Evolutionary conservation across 2,113 vertebrate genomes (phyloP).

Genomic region (Macrotus californicus): DNA sequence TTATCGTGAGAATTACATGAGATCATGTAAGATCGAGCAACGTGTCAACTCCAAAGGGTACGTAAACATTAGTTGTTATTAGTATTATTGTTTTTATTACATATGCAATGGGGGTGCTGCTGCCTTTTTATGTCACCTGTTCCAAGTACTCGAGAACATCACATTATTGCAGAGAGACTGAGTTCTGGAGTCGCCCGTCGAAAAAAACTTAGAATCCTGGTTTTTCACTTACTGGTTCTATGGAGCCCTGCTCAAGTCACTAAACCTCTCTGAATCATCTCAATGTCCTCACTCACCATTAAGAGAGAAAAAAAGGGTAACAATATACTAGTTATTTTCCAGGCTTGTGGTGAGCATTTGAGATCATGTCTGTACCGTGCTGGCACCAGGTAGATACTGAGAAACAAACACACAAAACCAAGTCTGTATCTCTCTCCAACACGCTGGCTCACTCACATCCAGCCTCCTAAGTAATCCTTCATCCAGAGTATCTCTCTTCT

Average conservation of each 20-base stretch:
- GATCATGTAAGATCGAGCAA: not conserved
- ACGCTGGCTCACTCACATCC: not conserved
- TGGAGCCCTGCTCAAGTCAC: not conserved
- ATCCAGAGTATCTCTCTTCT: not conserved
- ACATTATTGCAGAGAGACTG: not conserved
- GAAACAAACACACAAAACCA: not conserved
- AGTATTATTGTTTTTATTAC: not conserved
- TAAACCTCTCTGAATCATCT: not conserved
- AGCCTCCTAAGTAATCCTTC: not conserved
- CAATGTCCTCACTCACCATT: not conserved
- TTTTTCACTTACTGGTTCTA: not conserved
- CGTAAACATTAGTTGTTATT: not conserved
- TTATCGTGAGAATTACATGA: not conserved
- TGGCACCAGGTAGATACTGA: not conserved
- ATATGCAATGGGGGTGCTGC: not conserved
- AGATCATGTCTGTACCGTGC: not conserved
- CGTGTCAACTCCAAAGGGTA: not conserved
- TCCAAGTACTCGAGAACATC: not conserved
- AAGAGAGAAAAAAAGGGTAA: not conserved
- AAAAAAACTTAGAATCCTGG: not conserved
- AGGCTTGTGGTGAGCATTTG: not conserved
- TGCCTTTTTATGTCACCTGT: not conserved
- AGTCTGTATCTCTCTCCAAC: not conserved
- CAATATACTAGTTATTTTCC: not conserved
- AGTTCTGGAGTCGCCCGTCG: not conserved